Conservation (phyloP, 2,797 vertebrate species). For the Moxostoma hubbsi region DNA sequence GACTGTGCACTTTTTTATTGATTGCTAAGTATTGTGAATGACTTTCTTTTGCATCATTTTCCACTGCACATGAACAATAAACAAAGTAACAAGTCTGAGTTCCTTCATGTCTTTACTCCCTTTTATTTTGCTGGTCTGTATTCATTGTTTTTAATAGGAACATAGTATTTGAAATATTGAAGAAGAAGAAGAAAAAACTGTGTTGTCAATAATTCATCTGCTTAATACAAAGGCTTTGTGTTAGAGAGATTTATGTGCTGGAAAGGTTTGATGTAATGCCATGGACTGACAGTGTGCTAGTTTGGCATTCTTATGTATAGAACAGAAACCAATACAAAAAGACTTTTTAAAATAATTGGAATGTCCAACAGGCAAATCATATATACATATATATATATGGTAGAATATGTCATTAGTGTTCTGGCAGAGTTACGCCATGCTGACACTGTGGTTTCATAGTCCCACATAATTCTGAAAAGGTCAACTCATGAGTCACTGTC, state of each 20-base stretch:
- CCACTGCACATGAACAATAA: constrained; percentile 42
- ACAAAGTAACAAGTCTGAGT: constrained; percentile 27
- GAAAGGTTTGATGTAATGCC: constrained; percentile 20
- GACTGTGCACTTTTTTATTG: constrained; percentile 50
- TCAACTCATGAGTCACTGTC: constrained; percentile 60
- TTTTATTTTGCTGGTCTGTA: too few species aligned
- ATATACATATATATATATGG: not conserved
- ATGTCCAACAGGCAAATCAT: constrained; percentile 16
- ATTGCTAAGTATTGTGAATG: constrained; percentile 58
- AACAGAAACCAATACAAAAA: not conserved
- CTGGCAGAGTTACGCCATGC: constrained; percentile 39
- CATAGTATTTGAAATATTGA: constrained; percentile 50
- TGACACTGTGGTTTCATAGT: constrained; percentile 55
- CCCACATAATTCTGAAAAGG: constrained; percentile 59
- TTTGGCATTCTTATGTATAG: not conserved
- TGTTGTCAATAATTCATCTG: constrained; percentile 58
- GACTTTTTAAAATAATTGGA: constrained; percentile 24
- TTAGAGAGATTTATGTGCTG: constrained; percentile 33
- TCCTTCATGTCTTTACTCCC: constrained; percentile 46
- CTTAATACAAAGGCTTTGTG: constrained; percentile 44
- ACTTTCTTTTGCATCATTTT: constrained; percentile 51
- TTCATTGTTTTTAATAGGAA: too few species aligned
- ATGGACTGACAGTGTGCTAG: not conserved
- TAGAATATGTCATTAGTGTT: constrained; percentile 22
- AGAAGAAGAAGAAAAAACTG: constrained; percentile 9